A percentile compares a stretch with the other conserved stretches of the same genome.
phyloP scores from a whole-genome alignment of 2,797 vertebrate genomes.

The Dendrocincla tyrannina region DNA sequence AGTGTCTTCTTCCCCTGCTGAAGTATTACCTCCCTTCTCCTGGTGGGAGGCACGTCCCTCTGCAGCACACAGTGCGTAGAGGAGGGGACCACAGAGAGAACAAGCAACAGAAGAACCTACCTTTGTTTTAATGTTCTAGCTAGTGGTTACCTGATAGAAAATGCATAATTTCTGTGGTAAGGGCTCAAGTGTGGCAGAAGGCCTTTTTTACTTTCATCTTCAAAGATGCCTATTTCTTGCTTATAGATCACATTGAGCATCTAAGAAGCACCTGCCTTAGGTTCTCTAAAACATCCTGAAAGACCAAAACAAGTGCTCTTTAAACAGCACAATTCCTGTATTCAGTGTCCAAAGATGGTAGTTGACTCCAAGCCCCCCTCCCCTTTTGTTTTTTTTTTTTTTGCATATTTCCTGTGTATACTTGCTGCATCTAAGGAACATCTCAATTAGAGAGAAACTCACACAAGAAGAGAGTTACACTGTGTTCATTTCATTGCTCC shows the following conservation, averaged over 20 bases:
- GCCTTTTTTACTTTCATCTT: neutral
- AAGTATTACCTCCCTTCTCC: neutral
- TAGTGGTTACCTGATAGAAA: neutral
- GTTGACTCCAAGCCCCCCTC: neutral
- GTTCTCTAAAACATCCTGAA: neutral
- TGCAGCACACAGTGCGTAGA: rapidly evolving
- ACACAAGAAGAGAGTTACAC: neutral
- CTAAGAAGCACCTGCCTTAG: neutral
- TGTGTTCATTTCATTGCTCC: neutral
- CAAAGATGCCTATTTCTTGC: neutral
- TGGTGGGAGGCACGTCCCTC: rapidly evolving
- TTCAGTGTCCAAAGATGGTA: neutral
- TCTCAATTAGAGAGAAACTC: neutral
- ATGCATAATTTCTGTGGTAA: neutral
- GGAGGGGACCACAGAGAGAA: neutral
- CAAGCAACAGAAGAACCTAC: neutral
- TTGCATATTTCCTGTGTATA: neutral
- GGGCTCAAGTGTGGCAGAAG: neutral
- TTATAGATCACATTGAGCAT: neutral
- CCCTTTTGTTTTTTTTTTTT: neutral
- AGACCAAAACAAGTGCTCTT: neutral
- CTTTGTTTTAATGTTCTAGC: neutral
- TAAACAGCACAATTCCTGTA: neutral
- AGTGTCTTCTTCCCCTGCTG: rapidly evolving
- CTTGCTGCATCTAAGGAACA: neutral